These are phyloP conservation scores for Apogon talboti DNA, from an alignment of 2,797 vertebrate species.

Conservation along the genomic window DNA sequence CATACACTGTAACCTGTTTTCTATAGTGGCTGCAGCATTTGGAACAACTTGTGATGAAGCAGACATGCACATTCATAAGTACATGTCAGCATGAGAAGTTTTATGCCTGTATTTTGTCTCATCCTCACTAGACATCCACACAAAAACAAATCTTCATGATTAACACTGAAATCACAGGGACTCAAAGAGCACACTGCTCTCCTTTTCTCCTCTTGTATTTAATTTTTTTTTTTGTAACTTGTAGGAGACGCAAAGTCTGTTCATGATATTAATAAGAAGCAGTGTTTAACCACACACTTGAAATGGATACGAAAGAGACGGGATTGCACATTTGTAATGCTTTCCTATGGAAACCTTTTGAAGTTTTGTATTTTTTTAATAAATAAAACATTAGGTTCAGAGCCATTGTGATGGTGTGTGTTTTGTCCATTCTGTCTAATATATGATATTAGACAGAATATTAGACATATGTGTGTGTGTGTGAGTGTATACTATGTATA, in stretches of 20 bases:
- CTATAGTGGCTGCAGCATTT: background rate
- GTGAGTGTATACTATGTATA: too few relatives aligned
- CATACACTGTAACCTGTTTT: background rate
- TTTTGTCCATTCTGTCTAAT: conserved; percentile 12
- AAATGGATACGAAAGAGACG: conserved; percentile 86
- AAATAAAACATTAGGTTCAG: conserved; percentile 76
- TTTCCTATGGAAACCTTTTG: conserved; percentile 98
- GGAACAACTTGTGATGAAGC: background rate
- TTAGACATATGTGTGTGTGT: too few relatives aligned
- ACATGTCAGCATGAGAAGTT: background rate
- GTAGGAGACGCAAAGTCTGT: conserved; percentile 70
- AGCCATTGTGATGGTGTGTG: conserved; percentile 7
- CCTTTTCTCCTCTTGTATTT: conserved; percentile 39
- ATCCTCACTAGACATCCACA: background rate
- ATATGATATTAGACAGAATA: too few relatives aligned
- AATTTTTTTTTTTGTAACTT: conserved; percentile 56
- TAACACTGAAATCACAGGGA: conserved; percentile 61
- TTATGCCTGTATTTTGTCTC: background rate
- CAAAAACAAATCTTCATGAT: conserved; percentile 46
- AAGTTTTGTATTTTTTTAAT: conserved; percentile 87
- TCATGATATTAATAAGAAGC: conserved; percentile 46
- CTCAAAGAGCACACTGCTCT: conserved; percentile 66
- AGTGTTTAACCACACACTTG: conserved; percentile 65
- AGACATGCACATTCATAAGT: too few relatives aligned
- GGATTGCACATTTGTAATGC: conserved; percentile 91